Evolutionary conservation across 1,140 invertebrate species (phyloP).

Genomic region (Phocides pigmalion): DNA sequence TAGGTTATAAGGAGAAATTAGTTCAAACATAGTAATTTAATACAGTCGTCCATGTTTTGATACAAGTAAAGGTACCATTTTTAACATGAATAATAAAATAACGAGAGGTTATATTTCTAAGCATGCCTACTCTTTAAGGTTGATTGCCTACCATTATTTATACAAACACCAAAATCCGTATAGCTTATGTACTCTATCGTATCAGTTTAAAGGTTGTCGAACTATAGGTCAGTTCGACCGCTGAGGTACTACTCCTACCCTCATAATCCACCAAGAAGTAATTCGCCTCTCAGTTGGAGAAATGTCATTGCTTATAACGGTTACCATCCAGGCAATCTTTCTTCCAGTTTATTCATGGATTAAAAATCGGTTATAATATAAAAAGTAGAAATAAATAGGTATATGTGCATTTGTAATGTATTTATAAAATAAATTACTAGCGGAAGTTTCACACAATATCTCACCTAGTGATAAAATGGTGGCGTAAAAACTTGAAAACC

Average conservation of each 20-base stretch:
- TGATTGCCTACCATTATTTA: conserved; percentile 12
- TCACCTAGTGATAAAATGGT: conserved; percentile 11
- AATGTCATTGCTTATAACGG: too few species aligned
- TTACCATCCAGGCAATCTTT: too few species aligned
- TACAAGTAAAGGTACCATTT: not conserved
- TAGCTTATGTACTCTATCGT: too few species aligned
- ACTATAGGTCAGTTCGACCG: too few species aligned
- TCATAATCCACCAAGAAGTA: too few species aligned
- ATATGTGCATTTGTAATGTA: not conserved
- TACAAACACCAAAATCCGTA: too few species aligned
- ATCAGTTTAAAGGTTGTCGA: too few species aligned
- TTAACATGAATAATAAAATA: conserved; percentile 29
- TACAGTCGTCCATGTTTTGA: not conserved
- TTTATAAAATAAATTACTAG: not conserved
- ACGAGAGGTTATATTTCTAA: conserved; percentile 18
- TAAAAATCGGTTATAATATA: not conserved
- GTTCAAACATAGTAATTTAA: conserved; percentile 13
- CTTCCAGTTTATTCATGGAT: too few species aligned
- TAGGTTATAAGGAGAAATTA: conserved; percentile 1
- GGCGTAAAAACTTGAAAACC: conserved; percentile 43
- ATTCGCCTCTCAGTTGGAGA: too few species aligned
- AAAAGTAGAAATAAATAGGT: not conserved
- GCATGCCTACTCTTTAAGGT: conserved; percentile 14
- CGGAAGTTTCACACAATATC: conserved; percentile 1
- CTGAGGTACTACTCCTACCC: too few species aligned